Percentiles rank a stretch among this genome's conserved stretches.
Evolutionary conservation across 1,140 invertebrate genomes (phyloP).

Genomic region (Drosophila littoralis): DNA sequence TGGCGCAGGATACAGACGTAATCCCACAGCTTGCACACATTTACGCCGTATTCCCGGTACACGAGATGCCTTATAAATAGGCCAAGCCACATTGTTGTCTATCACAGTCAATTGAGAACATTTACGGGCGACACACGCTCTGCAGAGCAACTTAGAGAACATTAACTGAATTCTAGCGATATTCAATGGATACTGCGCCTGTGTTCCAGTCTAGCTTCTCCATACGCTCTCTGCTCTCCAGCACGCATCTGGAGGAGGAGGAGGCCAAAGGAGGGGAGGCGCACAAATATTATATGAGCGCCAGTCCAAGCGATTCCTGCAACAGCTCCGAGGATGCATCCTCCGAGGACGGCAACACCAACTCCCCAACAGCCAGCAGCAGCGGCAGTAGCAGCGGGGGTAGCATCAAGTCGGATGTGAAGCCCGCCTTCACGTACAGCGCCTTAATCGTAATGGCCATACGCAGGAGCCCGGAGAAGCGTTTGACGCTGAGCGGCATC

Average conservation of each 20-base stretch:
- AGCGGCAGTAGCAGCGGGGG: background rate
- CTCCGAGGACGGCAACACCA: constrained; percentile 43
- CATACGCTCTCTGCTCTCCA: constrained; percentile 53
- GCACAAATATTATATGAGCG: constrained; percentile 12
- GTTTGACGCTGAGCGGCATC: constrained; percentile 94
- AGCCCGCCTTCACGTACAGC: constrained; percentile 97
- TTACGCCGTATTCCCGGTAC: background rate
- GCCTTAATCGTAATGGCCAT: constrained; percentile 99
- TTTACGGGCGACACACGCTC: constrained; percentile 20
- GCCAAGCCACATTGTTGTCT: accelerated
- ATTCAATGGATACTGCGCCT: constrained; percentile 47
- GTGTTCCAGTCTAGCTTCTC: constrained; percentile 67
- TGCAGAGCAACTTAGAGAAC: background rate
- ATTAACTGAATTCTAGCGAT: background rate
- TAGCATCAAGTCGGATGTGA: constrained; percentile 25
- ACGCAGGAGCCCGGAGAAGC: constrained; percentile 92
- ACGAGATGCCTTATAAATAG: constrained; percentile 27
- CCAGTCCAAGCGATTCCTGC: constrained; percentile 34
- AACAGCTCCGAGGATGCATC: constrained; percentile 54
- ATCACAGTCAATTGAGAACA: constrained; percentile 33
- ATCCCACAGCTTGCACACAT: constrained; percentile 24
- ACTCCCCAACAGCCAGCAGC: constrained; percentile 87
- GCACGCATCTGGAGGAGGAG: background rate
- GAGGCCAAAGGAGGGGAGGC: background rate
- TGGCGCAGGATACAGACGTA: constrained; percentile 40